phyloP scores from a whole-genome alignment of 2,113 vertebrate genomes.

The Ptyas mucosa region DNA sequence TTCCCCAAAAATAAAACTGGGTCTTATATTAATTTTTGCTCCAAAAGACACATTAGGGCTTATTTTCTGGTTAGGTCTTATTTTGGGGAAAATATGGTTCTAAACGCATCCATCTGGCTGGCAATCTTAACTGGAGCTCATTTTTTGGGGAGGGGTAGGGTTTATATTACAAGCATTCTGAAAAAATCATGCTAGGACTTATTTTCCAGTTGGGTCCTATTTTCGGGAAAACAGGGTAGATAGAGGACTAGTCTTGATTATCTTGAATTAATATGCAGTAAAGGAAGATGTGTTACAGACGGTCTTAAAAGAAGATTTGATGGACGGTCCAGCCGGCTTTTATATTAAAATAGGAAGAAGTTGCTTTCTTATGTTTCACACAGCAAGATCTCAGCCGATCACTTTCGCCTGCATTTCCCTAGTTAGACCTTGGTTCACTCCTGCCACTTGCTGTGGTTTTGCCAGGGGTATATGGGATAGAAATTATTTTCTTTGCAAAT shows the following conservation, averaged over 20 bases:
- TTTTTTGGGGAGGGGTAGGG: too few species aligned
- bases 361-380: neutral
- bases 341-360: neutral
- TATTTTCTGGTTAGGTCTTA: too few species aligned
- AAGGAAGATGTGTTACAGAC: neutral
- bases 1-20: too few species aligned
- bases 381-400: neutral
- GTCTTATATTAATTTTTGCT: too few species aligned
- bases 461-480: neutral
- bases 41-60: too few species aligned
- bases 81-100: too few species aligned
- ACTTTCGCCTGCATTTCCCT: too few species aligned
- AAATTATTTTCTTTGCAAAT: neutral
- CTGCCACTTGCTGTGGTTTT: neutral
- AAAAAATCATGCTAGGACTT: too few species aligned
- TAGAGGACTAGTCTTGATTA: neutral
- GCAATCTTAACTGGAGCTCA: too few species aligned
- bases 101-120: too few species aligned
- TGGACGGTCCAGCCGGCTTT: neutral
- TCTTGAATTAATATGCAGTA: neutral
- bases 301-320: neutral
- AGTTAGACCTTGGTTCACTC: neutral
- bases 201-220: too few species aligned
- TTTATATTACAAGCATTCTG: too few species aligned
- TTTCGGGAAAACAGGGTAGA: neutral